Evolutionary conservation across 2,888 invertebrate species (phyloP).

Genomic region (Nephrotoma guestfalica): DNA sequence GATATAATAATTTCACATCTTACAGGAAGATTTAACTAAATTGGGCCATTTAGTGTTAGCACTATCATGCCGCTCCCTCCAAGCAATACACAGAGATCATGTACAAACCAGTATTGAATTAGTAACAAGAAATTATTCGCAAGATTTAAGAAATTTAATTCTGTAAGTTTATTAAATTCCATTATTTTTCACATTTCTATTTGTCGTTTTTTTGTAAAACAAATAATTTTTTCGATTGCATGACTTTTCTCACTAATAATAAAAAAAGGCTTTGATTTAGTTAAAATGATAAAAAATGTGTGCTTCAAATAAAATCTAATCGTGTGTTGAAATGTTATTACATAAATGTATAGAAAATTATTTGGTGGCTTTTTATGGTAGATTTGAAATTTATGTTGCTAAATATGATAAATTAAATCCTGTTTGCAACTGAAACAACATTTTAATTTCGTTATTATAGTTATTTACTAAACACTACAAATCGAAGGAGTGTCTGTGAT

Average conservation of each 20-base stretch:
- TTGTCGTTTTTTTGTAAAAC: constrained; percentile 1
- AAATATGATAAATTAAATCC: neutral
- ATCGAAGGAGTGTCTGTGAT: constrained; percentile 75
- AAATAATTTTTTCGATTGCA: neutral
- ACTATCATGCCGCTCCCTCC: constrained; percentile 82
- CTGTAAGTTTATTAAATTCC: constrained; percentile 42
- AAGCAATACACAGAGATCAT: constrained; percentile 77
- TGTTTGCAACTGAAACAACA: neutral
- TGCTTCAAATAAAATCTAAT: neutral
- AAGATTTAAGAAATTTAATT: constrained; percentile 87
- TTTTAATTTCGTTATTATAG: constrained; percentile 30
- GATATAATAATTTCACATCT: neutral
- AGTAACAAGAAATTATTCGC: constrained; percentile 78
- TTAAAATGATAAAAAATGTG: neutral
- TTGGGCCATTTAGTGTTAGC: constrained; percentile 84
- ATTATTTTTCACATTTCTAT: neutral
- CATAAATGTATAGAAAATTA: neutral
- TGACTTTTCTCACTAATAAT: neutral
- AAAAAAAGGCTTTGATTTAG: neutral
- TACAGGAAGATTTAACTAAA: constrained; percentile 71
- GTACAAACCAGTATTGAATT: constrained; percentile 78
- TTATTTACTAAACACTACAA: constrained; percentile 55
- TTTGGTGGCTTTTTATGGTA: neutral
- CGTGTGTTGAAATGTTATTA: neutral
- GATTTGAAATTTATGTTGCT: neutral